A percentile compares a stretch with the other conserved stretches of the same genome.
phyloP scores from a whole-genome alignment of 2,113 vertebrate genomes.

The Ochotona princeps region DNA sequence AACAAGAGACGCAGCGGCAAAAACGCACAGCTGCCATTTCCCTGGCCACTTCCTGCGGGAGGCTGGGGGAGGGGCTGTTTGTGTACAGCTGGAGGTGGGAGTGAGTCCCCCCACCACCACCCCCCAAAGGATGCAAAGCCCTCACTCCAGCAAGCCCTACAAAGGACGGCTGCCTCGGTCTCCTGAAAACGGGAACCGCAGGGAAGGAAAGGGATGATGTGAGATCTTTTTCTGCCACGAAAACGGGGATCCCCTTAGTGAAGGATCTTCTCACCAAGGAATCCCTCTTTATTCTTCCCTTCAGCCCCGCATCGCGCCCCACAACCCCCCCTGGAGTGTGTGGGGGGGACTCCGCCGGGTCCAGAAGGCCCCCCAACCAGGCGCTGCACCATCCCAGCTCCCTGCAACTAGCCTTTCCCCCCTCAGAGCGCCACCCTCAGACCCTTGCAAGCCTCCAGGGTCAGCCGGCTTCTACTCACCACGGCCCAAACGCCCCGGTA shows the following conservation, averaged over 20 bases:
- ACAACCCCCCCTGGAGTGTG: not conserved
- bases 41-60: constrained; percentile 85
- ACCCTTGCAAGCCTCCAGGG: not conserved
- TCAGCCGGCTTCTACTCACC: not conserved
- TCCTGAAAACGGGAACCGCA: not conserved
- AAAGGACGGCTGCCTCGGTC: constrained; percentile 49
- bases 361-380: not conserved
- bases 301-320: not conserved
- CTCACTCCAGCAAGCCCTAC: constrained; percentile 47
- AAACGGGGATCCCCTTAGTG: constrained; percentile 71
- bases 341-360: not conserved
- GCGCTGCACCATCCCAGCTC: not conserved
- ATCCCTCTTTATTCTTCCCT: constrained; percentile 63
- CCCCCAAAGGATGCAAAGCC: constrained; percentile 55
- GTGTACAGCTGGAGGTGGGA: constrained; percentile 75
- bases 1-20: constrained; percentile 78
- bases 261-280: constrained; percentile 53
- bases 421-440: not conserved
- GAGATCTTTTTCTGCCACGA: not conserved
- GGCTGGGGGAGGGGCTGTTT: constrained; percentile 78
- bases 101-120: not conserved
- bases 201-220: constrained; percentile 29
- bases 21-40: constrained; percentile 85
- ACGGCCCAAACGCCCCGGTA: not conserved
- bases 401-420: not conserved